Conservation (phyloP, 1,140 invertebrate genomes). For the Brachystomella parvula region DNA sequence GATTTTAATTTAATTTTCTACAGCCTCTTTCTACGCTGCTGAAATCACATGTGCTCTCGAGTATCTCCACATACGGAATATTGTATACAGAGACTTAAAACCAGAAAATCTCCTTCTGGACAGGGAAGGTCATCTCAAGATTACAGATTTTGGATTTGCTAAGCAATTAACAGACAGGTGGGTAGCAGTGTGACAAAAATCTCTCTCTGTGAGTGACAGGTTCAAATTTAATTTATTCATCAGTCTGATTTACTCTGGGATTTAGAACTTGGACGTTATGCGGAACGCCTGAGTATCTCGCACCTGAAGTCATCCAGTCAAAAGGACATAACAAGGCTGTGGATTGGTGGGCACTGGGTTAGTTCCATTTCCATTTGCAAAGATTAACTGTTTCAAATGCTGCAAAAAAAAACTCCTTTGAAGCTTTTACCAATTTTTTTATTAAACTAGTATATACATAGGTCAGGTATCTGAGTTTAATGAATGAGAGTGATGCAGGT, state of each 20-base stretch:
- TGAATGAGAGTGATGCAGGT: too few species aligned
- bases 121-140: conserved; percentile 86
- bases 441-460: conserved; percentile 92
- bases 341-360: conserved; percentile 94
- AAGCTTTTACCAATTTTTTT: too few species aligned
- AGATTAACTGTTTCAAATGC: too few species aligned
- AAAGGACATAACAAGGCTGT: conserved; percentile 96
- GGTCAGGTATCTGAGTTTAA: too few species aligned
- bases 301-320: conserved; percentile 65
- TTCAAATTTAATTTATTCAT: not conserved
- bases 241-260: conserved; percentile 9
- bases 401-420: too few species aligned
- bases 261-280: conserved; percentile 87
- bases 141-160: conserved; percentile 96
- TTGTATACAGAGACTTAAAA: conserved; percentile 65
- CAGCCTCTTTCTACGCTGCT: conserved; percentile 81
- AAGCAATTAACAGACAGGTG: conserved; percentile 79
- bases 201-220: not conserved
- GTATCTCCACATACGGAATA: conserved; percentile 78
- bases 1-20: conserved; percentile 22
- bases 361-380: conserved; percentile 73
- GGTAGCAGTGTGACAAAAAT: not conserved
- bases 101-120: conserved; percentile 90
- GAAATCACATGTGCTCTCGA: conserved; percentile 90
- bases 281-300: conserved; percentile 62